Evolutionary conservation across 2,113 vertebrate species (phyloP).

Genomic region (Pterocles orientalis): DNA sequence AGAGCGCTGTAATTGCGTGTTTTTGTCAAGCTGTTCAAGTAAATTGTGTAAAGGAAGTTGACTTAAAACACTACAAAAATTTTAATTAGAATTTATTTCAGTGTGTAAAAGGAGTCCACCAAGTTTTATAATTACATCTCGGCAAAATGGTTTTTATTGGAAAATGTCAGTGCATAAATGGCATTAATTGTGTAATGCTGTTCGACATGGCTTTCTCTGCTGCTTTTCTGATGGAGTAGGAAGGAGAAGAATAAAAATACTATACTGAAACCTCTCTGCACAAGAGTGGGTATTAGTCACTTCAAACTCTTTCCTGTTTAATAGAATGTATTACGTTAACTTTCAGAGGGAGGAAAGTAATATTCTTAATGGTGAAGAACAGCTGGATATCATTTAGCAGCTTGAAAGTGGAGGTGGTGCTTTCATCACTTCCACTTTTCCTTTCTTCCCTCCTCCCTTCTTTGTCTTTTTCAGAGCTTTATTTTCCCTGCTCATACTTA

Average conservation of each 20-base stretch:
- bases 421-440: not conserved
- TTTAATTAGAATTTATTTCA: conserved; percentile 39
- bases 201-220: not conserved
- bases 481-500: not conserved
- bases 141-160: conserved; percentile 7
- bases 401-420: not conserved
- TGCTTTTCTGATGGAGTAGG: not conserved
- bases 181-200: not conserved
- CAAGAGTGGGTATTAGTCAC: conserved; percentile 21
- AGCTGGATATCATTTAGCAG: conserved; percentile 19
- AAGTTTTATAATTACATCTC: conserved; percentile 45
- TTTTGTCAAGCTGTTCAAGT: not conserved
- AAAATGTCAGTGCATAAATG: not conserved
- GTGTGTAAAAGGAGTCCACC: not conserved
- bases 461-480: not conserved
- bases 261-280: not conserved
- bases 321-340: conserved; percentile 34
- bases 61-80: not conserved
- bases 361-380: conserved; percentile 12
- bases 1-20: not conserved
- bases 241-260: conserved; percentile 10
- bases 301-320: conserved; percentile 32
- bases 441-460: not conserved
- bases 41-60: not conserved
- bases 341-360: conserved; percentile 27